These are phyloP conservation scores for Caenorhabditis sp. DNA, from an alignment of 2,888 invertebrate species.

Conservation along the genomic window DNA sequence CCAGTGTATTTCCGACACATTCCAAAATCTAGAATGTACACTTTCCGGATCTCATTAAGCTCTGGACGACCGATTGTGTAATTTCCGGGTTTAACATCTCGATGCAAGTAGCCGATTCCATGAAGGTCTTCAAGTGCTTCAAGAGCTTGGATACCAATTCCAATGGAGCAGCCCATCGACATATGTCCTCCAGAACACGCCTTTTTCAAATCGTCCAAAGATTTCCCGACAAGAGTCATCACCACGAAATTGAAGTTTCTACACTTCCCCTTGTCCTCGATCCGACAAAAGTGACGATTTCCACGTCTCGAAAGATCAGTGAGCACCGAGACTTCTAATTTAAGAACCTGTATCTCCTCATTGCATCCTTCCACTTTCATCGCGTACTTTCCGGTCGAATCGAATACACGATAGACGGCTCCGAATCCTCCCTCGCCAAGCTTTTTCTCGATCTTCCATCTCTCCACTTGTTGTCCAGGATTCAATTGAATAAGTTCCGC, in stretches of 20 bases:
- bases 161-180: slow-evolving; percentile 73
- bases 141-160: slow-evolving; percentile 69
- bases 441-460: slow-evolving; percentile 80
- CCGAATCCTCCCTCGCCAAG: slow-evolving; percentile 73
- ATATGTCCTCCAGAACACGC: slow-evolving; percentile 71
- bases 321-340: slow-evolving; percentile 80
- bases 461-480: slow-evolving; percentile 70
- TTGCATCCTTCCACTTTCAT: slow-evolving; percentile 76
- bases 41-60: slow-evolving; percentile 63
- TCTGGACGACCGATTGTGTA: slow-evolving; percentile 21
- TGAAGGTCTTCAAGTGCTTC: slow-evolving; percentile 78
- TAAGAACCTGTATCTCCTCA: slow-evolving; percentile 76
- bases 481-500: slow-evolving; percentile 28
- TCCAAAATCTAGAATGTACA: slow-evolving; percentile 75
- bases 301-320: slow-evolving; percentile 75
- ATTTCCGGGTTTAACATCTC: slow-evolving; percentile 61
- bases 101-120: slow-evolving; percentile 77
- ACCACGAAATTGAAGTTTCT: slow-evolving; percentile 79
- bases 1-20: slow-evolving; percentile 72
- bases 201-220: slow-evolving; percentile 73
- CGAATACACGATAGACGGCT: slow-evolving; percentile 73
- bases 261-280: slow-evolving; percentile 79
- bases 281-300: slow-evolving; percentile 77
- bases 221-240: slow-evolving; percentile 81
- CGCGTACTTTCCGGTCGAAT: slow-evolving; percentile 76